Evolutionary conservation across 2,113 vertebrate species (phyloP), one percentile per base, ranked within the genome.

Genomic region (Dipodomys stephensi): DNA sequence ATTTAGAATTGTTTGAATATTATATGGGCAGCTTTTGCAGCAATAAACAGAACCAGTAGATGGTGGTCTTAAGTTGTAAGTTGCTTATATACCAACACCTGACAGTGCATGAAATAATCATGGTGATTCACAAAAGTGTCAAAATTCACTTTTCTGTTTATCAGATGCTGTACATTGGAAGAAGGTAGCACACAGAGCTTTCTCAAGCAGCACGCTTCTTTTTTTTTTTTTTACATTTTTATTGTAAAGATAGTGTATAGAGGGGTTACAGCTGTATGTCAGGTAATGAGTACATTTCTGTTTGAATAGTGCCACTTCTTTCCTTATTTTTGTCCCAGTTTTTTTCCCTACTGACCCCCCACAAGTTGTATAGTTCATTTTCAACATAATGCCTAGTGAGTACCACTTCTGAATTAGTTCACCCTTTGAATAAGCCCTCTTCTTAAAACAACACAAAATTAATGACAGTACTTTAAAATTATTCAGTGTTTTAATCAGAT

Each of bases 11-110:
- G 9, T 22, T 32, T 53, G 39, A 30, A n/a, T 92, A 30, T 30
- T 65, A 12, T 0, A 7, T 57, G 19, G 27, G 88, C 23, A 90
- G 83, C 39, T 77, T 97, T 95, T 96, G 97, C 94, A 97, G 85
- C 89, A n/a, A 93, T 96, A 91, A 94, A 15, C 91, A 95, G 83
- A 96, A 39, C 97, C 97, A 97, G 97, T 97, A 98, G 98, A 97
- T 96, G 97, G 95, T 95, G 97, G 95, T 98, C 97, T 96, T 97
- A 94, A 97, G 68, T 96, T 98, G 96, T 97, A 91, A 97, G 95
- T 94, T 86, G 91, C 80, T 96, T 76, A 83, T 67, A 68, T 39
- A 68, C 39, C 18, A 93, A 93, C 91, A 97, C 91, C 92, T 97
- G 91, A 86, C 64, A 93, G 69, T n/a, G n/a, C 69, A 76, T 35